Evolutionary conservation across 2,797 vertebrate species (phyloP), one percentile per base, ranked within the genome.

Genomic region (Epinephelus coioides): DNA sequence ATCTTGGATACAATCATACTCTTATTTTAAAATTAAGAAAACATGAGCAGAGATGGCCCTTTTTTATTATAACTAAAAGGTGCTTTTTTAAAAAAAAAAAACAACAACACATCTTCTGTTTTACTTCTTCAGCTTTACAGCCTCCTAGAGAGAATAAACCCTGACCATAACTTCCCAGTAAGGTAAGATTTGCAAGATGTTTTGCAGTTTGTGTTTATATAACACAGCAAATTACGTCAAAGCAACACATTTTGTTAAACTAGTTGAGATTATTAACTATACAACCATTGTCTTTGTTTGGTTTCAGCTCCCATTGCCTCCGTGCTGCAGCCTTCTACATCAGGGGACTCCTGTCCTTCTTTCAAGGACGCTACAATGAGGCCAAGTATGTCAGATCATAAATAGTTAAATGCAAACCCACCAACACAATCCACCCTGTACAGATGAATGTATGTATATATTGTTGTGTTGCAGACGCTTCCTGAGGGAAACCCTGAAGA

Each of bases 281-380:
- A 3, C 3, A 81, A 53, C 1, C 27, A 2, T 8, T 53, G 11
- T 49, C n/a, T 72, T 79, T 80, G n/a, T 69, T 56, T 65, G 25
- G 6, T 13, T 84, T 69, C 59, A 82, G 98, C 88, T 99, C 98
- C 6, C 98, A 99, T 84, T 99, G 98, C 79, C 96, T 99, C 2
- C 96, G 98, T 11, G 98, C 98, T 0, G 98, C 98, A 0, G 98
- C 98, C 8, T 99, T 99, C 91, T 99, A 99, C 85, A 99, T 99
- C 91, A 96, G 98, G 2, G 98, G 98, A 9, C 97, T 99, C 47
- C 96, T 99, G 89, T 99, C 98, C 88, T 99, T 99, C 89, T 99
- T 99, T 85, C 98, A 99, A 92, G 98, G 98, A 77, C 97, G 98
- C 63, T 99, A 99, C 95, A 99, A 98, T 0, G 98, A 99, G 92